Conservation (phyloP, 2,113 vertebrate genomes). For the Mustelus asterias region DNA sequence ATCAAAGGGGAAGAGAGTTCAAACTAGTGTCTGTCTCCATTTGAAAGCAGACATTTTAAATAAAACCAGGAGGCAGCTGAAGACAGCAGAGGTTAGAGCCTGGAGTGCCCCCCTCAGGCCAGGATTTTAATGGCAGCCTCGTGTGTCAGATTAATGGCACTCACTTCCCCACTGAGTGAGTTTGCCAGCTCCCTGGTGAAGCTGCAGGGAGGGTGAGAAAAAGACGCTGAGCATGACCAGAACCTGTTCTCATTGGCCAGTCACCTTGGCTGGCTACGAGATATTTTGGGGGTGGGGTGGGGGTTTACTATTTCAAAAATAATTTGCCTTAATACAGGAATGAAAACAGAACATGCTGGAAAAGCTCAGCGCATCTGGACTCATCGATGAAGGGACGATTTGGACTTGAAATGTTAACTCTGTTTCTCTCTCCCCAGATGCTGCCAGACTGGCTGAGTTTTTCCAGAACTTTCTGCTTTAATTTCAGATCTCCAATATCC, state of each 20-base stretch:
- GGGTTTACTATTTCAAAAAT: not conserved
- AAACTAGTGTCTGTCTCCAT: not conserved
- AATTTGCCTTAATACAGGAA: not conserved
- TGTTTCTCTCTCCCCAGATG: too few relatives aligned
- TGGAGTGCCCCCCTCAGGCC: not conserved
- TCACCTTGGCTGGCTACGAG: not conserved
- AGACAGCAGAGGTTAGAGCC: not conserved
- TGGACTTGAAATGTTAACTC: too few relatives aligned
- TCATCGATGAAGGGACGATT: too few relatives aligned
- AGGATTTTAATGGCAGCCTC: not conserved
- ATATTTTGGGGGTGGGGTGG: not conserved
- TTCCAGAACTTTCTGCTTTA: too few relatives aligned
- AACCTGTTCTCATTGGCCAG: not conserved
- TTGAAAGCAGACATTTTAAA: not conserved
- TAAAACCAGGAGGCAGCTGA: not conserved
- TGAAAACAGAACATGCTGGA: too few relatives aligned
- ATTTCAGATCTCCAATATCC: too few relatives aligned
- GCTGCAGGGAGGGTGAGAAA: not conserved
- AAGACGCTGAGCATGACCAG: not conserved
- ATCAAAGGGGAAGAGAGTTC: not conserved
- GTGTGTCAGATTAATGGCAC: not conserved
- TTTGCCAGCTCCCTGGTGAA: not conserved
- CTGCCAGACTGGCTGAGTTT: too few relatives aligned
- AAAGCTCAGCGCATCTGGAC: too few relatives aligned
- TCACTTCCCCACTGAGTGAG: not conserved